Base-by-base conservation (phyloP, 1,140 invertebrate genomes). In the Ooceraea biroi region DNA sequence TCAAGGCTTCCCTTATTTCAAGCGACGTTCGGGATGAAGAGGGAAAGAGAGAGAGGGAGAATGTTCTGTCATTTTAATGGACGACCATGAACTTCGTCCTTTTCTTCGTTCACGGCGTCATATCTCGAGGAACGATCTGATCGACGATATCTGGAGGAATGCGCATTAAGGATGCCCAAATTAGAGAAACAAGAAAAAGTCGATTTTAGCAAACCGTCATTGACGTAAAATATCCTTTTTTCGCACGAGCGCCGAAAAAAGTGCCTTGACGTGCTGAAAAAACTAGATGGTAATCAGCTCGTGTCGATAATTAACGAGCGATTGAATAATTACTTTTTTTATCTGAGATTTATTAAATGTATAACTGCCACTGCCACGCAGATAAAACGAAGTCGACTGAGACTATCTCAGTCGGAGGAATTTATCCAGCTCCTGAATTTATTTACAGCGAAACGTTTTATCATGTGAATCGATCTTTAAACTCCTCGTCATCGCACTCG, bases 1-100 rank as follows among this genome's bases (percentile, higher is more conserved):
- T 88, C 86, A 88, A 88, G 86, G 85, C 30, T 57, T 57, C 58
- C 66, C 82, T 87, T 88, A 87, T 87, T 68, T 84, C 61, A 22
- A 12, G 22, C 12, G 55, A 17, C 17, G 65, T 55, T 50, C 41
- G 36, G 7, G 36, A 36, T 36, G 7, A 36, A 36, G 36, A 36
- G 36, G 36, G 7, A 36, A 7, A 7, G 7, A 36, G 36, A n/a
- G n/a, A n/a, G n/a, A n/a, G n/a, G n/a, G 50, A 77, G 48, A 57
- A 50, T 14, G 58, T 74, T 69, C 27, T 22, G 48, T 11, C 41
- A 87, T 74, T 84, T 87, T 87, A 87, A 87, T 80, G 85, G 87
- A 41, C 19, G 50, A 57, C 65, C 60, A 48, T 27, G 86, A 88
- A 61, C 22, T 68, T 55, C 48, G 52, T 44, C 14, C 30, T 69